Conservation (phyloP, 2,888 invertebrate species). For the Chirona hameri region DNA sequence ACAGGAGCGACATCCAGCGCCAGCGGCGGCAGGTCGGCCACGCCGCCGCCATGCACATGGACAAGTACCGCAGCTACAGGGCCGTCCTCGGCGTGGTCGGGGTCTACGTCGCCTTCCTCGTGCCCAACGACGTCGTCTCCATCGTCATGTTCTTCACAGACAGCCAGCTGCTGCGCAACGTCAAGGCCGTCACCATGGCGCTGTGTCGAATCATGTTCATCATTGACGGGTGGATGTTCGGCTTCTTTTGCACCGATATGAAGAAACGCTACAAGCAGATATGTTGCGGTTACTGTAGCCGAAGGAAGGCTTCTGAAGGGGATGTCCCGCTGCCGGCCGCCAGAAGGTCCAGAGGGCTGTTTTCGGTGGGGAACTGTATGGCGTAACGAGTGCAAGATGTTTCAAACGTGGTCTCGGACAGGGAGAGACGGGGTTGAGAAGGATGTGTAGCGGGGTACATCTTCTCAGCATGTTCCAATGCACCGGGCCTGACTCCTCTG, state of each 20-base stretch:
- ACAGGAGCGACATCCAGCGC: neutral
- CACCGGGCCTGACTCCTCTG: no score
- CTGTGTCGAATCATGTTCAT: neutral
- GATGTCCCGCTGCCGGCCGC: no score
- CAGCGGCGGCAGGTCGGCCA: neutral
- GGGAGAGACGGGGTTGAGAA: no score
- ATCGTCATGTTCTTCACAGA: neutral
- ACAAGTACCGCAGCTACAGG: conserved; percentile 3
- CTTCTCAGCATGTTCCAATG: no score
- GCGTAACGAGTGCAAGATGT: no score
- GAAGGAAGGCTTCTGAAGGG: no score
- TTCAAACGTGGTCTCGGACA: no score
- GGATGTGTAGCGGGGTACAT: no score
- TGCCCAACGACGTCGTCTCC: neutral
- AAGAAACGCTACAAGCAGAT: neutral
- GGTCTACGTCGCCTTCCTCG: neutral
- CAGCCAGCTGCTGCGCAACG: neutral
- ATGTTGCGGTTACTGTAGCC: neutral
- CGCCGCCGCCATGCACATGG: neutral
- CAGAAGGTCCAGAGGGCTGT: no score
- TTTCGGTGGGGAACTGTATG: no score
- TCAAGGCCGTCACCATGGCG: neutral
- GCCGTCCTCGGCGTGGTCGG: neutral
- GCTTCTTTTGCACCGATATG: neutral
- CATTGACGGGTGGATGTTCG: neutral